Conservation (phyloP, 2,797 vertebrate species). For the Champsocephalus esox region DNA sequence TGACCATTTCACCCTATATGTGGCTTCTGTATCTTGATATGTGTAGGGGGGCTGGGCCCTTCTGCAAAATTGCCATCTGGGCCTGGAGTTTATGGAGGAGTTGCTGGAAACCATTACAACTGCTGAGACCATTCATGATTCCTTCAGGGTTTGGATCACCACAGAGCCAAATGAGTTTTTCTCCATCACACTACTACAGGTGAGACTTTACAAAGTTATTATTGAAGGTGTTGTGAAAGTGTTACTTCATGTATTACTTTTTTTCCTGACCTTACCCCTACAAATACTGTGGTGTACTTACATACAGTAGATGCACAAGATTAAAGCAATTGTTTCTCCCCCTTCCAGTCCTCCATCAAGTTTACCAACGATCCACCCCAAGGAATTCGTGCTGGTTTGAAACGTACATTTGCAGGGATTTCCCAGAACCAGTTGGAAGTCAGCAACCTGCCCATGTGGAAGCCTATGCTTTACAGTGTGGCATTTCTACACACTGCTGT, state of each 20-base stretch:
- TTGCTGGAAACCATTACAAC: conserved; percentile 82
- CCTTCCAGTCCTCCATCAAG: conserved; percentile 78
- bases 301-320: neutral
- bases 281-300: neutral
- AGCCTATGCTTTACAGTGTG: conserved; percentile 88
- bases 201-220: conserved; percentile 26
- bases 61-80: conserved; percentile 90
- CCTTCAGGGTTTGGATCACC: conserved; percentile 89
- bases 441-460: conserved; percentile 87
- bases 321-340: conserved; percentile 46
- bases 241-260: neutral
- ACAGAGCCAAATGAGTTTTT: conserved; percentile 87
- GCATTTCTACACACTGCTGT: conserved; percentile 89
- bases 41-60: conserved; percentile 89
- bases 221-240: neutral
- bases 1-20: conserved; percentile 12
- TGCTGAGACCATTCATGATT: conserved; percentile 78
- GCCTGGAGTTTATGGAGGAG: conserved; percentile 90
- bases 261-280: neutral
- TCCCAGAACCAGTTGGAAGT: conserved; percentile 86
- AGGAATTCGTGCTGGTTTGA: conserved; percentile 87
- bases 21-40: conserved; percentile 18
- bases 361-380: conserved; percentile 91
- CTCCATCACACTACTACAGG: conserved; percentile 89
- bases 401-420: conserved; percentile 88